A percentile compares a stretch with the other conserved stretches of the same genome.
These are phyloP conservation scores for Zalophus californianus DNA, from an alignment of 2,797 vertebrate species.

Conservation along the genomic window DNA sequence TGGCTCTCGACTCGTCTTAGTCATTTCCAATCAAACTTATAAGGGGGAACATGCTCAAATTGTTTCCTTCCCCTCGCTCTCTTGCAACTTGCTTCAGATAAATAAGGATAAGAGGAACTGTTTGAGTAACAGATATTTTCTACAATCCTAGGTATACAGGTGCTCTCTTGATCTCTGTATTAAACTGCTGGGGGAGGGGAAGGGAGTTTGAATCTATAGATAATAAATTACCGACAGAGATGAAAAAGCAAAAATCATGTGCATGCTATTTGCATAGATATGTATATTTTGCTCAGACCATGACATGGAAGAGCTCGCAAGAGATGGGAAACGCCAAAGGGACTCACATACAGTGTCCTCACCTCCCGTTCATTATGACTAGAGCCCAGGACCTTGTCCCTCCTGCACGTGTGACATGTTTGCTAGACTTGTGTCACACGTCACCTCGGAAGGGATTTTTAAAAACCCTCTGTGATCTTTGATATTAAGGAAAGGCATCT, in stretches of 20 bases:
- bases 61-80: constrained; percentile 69
- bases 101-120: constrained; percentile 60
- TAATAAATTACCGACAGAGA: constrained; percentile 63
- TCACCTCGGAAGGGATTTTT: neutral
- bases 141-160: neutral
- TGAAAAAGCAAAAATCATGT: constrained; percentile 46
- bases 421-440: constrained; percentile 80
- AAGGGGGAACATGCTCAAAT: constrained; percentile 69
- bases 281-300: constrained; percentile 61
- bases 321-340: neutral
- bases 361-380: rapidly evolving
- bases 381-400: neutral
- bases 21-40: constrained; percentile 79
- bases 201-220: constrained; percentile 60
- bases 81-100: constrained; percentile 69
- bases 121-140: neutral
- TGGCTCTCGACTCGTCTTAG: constrained; percentile 62
- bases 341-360: neutral
- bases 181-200: constrained; percentile 53
- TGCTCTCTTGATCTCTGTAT: constrained; percentile 33
- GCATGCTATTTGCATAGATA: neutral
- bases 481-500: constrained; percentile 84
- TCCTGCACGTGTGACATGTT: neutral
- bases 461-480: constrained; percentile 82
- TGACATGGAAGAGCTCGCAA: neutral